Conservation (phyloP, 2,113 vertebrate genomes). For the Sylvietta virens region DNA sequence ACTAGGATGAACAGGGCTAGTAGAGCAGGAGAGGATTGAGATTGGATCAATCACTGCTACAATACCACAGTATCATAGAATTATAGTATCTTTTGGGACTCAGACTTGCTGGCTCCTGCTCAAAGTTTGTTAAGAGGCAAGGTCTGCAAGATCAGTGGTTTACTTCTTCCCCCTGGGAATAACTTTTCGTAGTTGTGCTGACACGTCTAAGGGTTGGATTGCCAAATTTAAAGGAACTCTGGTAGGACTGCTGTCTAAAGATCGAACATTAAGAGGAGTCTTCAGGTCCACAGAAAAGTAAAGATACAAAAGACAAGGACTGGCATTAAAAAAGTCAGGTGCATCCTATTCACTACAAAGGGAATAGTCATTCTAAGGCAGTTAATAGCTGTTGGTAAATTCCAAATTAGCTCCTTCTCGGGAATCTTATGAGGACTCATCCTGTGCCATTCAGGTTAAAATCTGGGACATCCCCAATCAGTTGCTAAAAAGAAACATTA, state of each 20-base stretch:
- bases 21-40: neutral
- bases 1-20: neutral
- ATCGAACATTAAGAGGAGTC: neutral
- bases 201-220: neutral
- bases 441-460: conserved; percentile 78
- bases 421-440: neutral
- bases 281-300: neutral
- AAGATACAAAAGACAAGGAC: neutral
- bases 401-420: neutral
- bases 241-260: neutral
- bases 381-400: neutral
- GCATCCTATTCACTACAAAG: neutral
- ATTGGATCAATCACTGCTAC: neutral
- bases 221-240: neutral
- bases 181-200: neutral
- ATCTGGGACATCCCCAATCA: conserved; percentile 89
- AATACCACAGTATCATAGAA: neutral
- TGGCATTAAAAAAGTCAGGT: neutral
- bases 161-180: neutral
- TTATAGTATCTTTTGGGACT: neutral
- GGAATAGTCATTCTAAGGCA: neutral
- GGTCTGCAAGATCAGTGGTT: neutral
- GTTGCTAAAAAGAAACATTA: conserved; percentile 79
- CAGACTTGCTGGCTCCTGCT: neutral
- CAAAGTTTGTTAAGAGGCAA: neutral